Base-by-base conservation (phyloP, 2,888 invertebrate genomes). In the Caradrina clavipalpis region DNA sequence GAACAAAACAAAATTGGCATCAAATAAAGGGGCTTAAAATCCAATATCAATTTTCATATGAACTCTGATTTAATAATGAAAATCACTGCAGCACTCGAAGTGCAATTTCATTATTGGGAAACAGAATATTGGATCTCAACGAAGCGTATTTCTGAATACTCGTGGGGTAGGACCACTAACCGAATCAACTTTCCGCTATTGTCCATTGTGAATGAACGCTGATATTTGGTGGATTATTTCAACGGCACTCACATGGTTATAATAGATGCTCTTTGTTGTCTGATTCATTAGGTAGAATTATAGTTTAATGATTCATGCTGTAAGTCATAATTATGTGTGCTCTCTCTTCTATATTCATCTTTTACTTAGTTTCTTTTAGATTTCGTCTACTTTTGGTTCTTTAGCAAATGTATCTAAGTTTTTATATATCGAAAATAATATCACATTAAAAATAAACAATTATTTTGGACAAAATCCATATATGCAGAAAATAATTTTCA, bases 101-200 rank as follows among this genome's bases (percentile, higher is more conserved):
- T 94, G 92, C 92, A 94, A 94, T 94, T 94, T 93, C 91, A 94
- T 95, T 95, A 95, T 87, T 87, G 91, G 88, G 59, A 87, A 88
- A 89, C 89, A 85, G 92, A 88, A 92, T 93, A 94, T 93, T 93
- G 92, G 88, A 93, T 94, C 90, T 89, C 89, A 85, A 88, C 85
- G 89, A 87, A 91, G 87, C 89, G 89, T 89, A 90, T 91, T 91
- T 87, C 82, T 88, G 84, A 86, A 87, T 87, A 88, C 92, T 88
- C 91, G 76, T 76, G 90, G 92, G 92, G 90, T 88, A 89, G 89
- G 87, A 88, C 85, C 88, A 85, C 84, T 85, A 89, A 89, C 85
- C 84, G 89, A 91, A 92, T 92, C 90, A 91, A 91, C 89, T 93
- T 91, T 90, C 89, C 87, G 85, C 87, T 87, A 69, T 70, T 78